Percentiles rank a stretch among this genome's conserved stretches.
Evolutionary conservation across 2,113 vertebrate species (phyloP).

Genomic region (Puntigrus tetrazona): DNA sequence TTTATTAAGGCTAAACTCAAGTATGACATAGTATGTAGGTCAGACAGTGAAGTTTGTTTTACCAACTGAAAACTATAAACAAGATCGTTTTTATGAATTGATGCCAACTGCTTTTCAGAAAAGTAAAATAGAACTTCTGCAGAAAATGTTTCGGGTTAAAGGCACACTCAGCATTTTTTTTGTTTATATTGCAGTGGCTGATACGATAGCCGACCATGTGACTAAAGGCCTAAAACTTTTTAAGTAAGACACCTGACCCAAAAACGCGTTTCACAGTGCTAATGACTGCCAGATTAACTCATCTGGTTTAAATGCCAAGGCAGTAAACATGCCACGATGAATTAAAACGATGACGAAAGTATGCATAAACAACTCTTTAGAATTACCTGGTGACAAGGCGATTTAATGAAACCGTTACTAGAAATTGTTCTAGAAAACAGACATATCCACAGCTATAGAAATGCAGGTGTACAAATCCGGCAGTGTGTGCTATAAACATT

Average conservation of each 20-base stretch:
- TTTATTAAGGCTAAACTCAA: neutral
- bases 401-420: neutral
- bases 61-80: neutral
- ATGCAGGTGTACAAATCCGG: neutral
- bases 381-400: neutral
- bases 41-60: neutral
- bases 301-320: neutral
- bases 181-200: neutral
- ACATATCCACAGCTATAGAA: neutral
- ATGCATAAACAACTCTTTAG: neutral
- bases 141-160: neutral
- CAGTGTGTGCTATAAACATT: neutral
- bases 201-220: neutral
- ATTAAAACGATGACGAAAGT: neutral
- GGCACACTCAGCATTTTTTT: neutral
- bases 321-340: neutral
- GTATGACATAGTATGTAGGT: neutral
- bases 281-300: neutral
- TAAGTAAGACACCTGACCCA: neutral
- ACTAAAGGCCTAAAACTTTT: neutral
- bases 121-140: neutral
- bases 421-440: neutral
- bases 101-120: neutral
- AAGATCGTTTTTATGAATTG: neutral
- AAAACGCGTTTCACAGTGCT: neutral